Conservation (phyloP, 1,140 invertebrate genomes). For the Lerema accius region DNA sequence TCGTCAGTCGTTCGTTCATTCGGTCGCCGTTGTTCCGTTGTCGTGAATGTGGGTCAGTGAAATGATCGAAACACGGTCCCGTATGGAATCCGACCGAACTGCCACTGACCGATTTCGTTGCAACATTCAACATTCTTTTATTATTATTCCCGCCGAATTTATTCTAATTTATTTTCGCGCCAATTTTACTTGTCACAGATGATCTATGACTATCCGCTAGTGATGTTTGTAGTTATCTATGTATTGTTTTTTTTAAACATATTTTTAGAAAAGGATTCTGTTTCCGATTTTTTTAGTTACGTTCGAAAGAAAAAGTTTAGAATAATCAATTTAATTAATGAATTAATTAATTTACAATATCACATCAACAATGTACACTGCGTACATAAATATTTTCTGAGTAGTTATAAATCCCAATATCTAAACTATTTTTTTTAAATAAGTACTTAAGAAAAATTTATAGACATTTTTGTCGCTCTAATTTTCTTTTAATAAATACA, state of each 20-base stretch:
- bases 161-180: constrained; percentile 26
- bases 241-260: constrained; percentile 21
- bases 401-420: too few relatives aligned
- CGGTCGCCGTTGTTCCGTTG: constrained; percentile 55
- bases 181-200: constrained; percentile 11
- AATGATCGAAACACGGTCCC: constrained; percentile 76
- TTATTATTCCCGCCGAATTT: constrained; percentile 36
- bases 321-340: too few relatives aligned
- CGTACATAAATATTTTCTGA: too few relatives aligned
- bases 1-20: constrained; percentile 13
- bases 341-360: too few relatives aligned
- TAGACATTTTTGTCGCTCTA: too few relatives aligned
- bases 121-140: constrained; percentile 61
- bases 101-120: constrained; percentile 66
- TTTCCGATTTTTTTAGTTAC: too few relatives aligned
- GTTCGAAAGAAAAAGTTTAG: too few relatives aligned
- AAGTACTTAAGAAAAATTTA: too few relatives aligned
- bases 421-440: too few relatives aligned
- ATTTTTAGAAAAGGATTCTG: constrained; percentile 12
- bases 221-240: neutral
- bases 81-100: constrained; percentile 71
- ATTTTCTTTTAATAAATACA: too few relatives aligned
- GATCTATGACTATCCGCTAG: neutral
- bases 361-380: too few relatives aligned
- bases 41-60: constrained; percentile 77